Conservation (phyloP, 2,797 vertebrate genomes). For the Chelon labrosus region DNA sequence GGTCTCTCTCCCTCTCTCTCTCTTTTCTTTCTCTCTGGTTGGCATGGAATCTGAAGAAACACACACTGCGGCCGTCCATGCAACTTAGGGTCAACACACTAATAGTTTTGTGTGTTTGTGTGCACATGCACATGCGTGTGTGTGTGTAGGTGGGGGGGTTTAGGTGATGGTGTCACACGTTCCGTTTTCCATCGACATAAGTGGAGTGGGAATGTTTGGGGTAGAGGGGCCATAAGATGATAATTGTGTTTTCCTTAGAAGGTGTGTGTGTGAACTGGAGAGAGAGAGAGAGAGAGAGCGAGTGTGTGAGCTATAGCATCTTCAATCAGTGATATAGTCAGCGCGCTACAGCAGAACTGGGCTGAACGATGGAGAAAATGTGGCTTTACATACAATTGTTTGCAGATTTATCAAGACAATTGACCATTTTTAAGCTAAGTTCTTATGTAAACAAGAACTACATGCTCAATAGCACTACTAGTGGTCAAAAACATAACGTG, state of each 20-base stretch:
- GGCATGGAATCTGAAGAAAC: constrained; percentile 69
- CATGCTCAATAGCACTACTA: too few relatives aligned
- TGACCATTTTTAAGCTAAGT: too few relatives aligned
- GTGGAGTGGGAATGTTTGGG: constrained; percentile 73
- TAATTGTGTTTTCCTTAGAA: constrained; percentile 76
- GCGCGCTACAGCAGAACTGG: background rate
- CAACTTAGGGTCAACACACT: constrained; percentile 61
- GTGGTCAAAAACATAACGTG: too few relatives aligned
- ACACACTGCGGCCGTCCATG: constrained; percentile 53
- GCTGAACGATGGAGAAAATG: too few relatives aligned
- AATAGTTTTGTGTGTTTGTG: constrained; percentile 59
- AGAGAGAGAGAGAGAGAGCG: background rate
- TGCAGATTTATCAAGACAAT: too few relatives aligned
- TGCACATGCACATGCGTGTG: constrained; percentile 42
- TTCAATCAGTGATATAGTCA: background rate
- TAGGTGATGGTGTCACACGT: constrained; percentile 80
- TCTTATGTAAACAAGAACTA: too few relatives aligned
- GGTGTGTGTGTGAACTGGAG: constrained; percentile 16
- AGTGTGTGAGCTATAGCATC: background rate
- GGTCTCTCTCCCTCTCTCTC: constrained; percentile 25
- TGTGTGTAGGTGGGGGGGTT: constrained; percentile 35
- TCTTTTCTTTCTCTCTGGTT: constrained; percentile 45
- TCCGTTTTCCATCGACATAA: constrained; percentile 82
- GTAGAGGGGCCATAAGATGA: constrained; percentile 70
- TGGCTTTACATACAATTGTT: too few relatives aligned